phyloP scores from a whole-genome alignment of 2,113 vertebrate species.

The Chinchilla lanigera region DNA sequence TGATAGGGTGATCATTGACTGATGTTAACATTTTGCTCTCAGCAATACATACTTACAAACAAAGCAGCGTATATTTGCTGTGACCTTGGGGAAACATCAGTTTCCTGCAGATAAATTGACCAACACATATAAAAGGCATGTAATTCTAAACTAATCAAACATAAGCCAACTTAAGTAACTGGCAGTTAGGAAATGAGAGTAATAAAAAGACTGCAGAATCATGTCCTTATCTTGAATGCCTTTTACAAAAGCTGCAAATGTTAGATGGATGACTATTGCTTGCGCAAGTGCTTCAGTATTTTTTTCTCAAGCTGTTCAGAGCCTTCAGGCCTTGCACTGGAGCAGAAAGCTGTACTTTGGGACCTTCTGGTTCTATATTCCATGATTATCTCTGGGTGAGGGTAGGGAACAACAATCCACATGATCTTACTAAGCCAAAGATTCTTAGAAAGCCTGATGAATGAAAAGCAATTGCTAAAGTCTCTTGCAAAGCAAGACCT shows the following conservation, averaged over 20 bases:
- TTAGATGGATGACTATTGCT: background rate
- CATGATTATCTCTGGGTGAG: background rate
- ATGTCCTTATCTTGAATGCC: conserved; percentile 59
- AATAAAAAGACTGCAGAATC: conserved; percentile 68
- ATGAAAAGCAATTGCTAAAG: background rate
- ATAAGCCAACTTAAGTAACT: conserved; percentile 65
- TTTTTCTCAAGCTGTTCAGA: background rate
- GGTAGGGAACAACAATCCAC: background rate
- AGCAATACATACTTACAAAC: conserved; percentile 66
- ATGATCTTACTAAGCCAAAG: background rate
- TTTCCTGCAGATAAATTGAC: conserved; percentile 82
- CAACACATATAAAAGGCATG: conserved; percentile 60
- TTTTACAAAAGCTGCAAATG: conserved; percentile 6
- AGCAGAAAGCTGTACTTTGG: background rate
- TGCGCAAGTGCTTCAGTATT: background rate
- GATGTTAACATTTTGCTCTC: conserved; percentile 62
- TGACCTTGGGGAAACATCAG: conserved; percentile 76
- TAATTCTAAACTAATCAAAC: conserved; percentile 69
- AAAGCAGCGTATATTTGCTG: conserved; percentile 61
- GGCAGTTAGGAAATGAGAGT: conserved; percentile 73
- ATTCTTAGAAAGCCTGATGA: background rate
- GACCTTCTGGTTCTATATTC: background rate
- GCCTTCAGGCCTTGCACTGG: background rate
- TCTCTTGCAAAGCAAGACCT: background rate
- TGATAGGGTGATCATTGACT: conserved; percentile 47